A percentile compares a stretch with the other conserved stretches of the same genome.
phyloP scores from a whole-genome alignment of 2,113 vertebrate species.

The Tauraco erythrolophus region DNA sequence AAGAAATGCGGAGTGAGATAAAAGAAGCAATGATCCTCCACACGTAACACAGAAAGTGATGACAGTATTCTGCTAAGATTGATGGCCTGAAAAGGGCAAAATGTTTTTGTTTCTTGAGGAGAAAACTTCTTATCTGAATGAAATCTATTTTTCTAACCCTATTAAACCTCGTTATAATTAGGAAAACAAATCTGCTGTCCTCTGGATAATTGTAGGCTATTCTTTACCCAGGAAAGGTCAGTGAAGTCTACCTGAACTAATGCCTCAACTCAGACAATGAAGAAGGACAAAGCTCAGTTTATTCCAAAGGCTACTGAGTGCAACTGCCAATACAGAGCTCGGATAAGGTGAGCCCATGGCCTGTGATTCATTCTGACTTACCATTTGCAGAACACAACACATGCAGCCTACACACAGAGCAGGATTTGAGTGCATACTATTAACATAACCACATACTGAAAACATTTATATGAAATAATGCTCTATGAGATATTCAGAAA shows the following conservation, averaged over 20 bases:
- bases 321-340: background rate
- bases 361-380: background rate
- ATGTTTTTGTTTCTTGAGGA: background rate
- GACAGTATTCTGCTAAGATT: background rate
- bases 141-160: background rate
- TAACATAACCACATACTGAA: background rate
- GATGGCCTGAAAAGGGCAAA: background rate
- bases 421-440: background rate
- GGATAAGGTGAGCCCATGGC: background rate
- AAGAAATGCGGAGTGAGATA: background rate
- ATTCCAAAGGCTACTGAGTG: background rate
- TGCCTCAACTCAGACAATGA: background rate
- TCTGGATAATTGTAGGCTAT: background rate
- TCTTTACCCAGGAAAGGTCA: background rate
- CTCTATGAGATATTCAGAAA: background rate
- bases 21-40: background rate
- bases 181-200: background rate
- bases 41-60: fast-evolving
- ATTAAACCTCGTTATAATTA: background rate
- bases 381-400: background rate
- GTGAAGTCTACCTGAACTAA: background rate
- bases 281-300: background rate
- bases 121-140: background rate
- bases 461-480: background rate
- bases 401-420: background rate